Conservation (phyloP, 1,140 invertebrate species). For the Neotoxoptera formosana region DNA sequence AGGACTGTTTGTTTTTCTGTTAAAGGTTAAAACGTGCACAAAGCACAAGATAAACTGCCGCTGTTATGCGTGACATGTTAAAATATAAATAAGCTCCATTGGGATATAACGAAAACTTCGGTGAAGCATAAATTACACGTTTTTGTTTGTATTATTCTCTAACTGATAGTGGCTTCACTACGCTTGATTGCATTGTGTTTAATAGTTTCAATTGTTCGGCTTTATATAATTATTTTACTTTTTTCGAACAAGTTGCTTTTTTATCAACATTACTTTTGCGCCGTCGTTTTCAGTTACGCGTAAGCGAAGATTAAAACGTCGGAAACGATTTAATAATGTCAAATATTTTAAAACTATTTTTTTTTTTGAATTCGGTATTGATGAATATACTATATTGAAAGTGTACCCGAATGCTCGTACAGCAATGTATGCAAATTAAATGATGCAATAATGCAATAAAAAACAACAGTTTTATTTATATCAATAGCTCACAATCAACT, state of each 20-base stretch:
- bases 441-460: no score
- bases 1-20: constrained; percentile 56
- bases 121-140: constrained; percentile 45
- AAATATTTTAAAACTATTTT: not conserved
- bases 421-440: no score
- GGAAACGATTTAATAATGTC: not conserved
- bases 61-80: constrained; percentile 47
- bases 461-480: no score
- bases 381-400: no score
- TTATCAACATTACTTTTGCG: not conserved
- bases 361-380: not conserved
- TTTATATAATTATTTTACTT: constrained; percentile 40
- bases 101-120: constrained; percentile 54
- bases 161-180: constrained; percentile 10
- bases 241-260: constrained; percentile 4
- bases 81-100: constrained; percentile 55
- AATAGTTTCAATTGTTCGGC: constrained; percentile 43
- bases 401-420: no score
- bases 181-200: constrained; percentile 24
- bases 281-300: not conserved
- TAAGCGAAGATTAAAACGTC: not conserved
- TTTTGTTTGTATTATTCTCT: constrained; percentile 48
- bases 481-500: no score
- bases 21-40: constrained; percentile 56
- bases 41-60: constrained; percentile 55